Percentiles rank a stretch among this genome's conserved stretches.
These are phyloP conservation scores for Irena cyanogastra DNA, from an alignment of 2,113 vertebrate species.

Conservation along the genomic window DNA sequence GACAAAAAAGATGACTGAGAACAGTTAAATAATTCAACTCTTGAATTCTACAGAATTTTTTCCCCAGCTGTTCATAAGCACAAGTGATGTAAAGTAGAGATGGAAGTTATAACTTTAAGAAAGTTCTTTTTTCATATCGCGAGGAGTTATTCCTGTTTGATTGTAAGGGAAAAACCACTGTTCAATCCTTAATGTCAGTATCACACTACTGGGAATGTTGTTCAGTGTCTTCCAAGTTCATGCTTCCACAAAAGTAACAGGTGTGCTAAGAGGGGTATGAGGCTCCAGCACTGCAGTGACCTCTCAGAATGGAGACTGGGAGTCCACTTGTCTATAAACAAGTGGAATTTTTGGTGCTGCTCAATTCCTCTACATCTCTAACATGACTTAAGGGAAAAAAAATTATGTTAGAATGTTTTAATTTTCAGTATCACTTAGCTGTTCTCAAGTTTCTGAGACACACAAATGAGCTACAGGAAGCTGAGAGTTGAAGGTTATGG, in stretches of 20 bases:
- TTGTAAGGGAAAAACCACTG: background rate
- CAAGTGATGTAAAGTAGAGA: background rate
- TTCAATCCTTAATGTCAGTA: background rate
- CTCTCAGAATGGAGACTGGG: background rate
- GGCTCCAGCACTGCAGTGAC: background rate
- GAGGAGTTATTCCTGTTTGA: background rate
- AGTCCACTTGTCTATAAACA: background rate
- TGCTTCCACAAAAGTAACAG: background rate
- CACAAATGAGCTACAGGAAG: background rate
- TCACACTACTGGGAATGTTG: background rate
- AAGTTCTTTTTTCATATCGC: background rate
- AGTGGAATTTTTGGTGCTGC: background rate
- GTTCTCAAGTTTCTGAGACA: background rate
- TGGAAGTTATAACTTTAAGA: background rate
- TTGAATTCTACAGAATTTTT: background rate
- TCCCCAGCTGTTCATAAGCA: background rate
- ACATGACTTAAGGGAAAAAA: background rate
- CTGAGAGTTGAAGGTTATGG: background rate
- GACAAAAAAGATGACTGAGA: conserved; percentile 94
- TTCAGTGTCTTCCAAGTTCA: background rate
- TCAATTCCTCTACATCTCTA: background rate
- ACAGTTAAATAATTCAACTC: background rate
- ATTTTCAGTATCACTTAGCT: background rate
- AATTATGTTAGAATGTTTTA: background rate
- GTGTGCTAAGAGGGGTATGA: background rate